phyloP scores from a whole-genome alignment of 2,797 vertebrate genomes.

The Scarus forsteni region DNA sequence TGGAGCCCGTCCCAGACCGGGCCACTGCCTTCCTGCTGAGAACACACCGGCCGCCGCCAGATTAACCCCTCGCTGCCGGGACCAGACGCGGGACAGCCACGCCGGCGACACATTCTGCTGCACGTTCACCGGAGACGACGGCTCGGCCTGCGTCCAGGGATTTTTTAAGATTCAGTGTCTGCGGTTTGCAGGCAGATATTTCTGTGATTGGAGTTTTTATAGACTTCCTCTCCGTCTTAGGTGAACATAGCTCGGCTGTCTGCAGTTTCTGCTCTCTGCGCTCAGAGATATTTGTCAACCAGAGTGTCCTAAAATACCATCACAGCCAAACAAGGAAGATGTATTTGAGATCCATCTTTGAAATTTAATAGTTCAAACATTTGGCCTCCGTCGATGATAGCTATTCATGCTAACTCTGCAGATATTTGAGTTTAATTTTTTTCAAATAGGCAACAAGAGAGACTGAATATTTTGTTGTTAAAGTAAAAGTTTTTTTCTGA shows the following conservation, averaged over 20 bases:
- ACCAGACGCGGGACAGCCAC: conserved; percentile 22
- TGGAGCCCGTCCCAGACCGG: conserved; percentile 87
- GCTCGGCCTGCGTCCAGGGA: conserved; percentile 15
- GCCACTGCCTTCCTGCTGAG: conserved; percentile 84
- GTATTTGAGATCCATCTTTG: no score
- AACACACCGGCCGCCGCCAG: conserved; percentile 80
- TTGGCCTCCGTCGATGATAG: no score
- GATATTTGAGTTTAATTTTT: no score
- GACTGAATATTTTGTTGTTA: no score
- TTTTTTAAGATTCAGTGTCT: conserved; percentile 46
- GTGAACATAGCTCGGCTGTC: not conserved
- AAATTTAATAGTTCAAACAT: no score
- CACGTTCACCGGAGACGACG: conserved; percentile 33
- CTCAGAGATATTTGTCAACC: conserved; percentile 1
- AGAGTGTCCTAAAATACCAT: no score
- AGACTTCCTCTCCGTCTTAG: conserved; percentile 22
- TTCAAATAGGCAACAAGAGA: no score
- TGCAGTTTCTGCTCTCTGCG: not conserved
- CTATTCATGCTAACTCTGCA: no score
- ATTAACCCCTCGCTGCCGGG: conserved; percentile 80
- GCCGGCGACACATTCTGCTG: conserved; percentile 17
- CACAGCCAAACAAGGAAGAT: no score
- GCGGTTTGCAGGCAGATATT: conserved; percentile 37
- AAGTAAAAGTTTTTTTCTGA: no score
- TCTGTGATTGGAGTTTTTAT: conserved; percentile 25